phyloP scores from a whole-genome alignment of 2,888 invertebrate species.

The Trichopoda pennipes region DNA sequence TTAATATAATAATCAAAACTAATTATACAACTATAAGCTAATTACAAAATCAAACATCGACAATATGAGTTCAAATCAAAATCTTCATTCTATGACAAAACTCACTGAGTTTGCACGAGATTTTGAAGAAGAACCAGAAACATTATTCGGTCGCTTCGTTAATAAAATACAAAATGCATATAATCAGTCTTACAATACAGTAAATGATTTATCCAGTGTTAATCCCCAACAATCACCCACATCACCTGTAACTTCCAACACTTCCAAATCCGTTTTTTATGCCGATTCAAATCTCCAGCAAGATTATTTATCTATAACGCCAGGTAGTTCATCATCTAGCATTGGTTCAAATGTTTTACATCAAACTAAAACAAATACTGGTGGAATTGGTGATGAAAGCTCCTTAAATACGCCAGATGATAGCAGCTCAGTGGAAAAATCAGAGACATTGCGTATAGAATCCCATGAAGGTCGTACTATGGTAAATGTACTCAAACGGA shows the following conservation, averaged over 20 bases:
- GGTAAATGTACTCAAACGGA: conserved; percentile 91
- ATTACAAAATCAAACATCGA: conserved; percentile 52
- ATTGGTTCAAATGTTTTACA: conserved; percentile 46
- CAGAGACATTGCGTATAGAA: conserved; percentile 73
- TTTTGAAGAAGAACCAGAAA: conserved; percentile 80
- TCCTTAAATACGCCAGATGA: conserved; percentile 72
- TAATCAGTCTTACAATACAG: conserved; percentile 80
- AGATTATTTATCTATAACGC: conserved; percentile 45
- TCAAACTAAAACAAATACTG: conserved; percentile 43
- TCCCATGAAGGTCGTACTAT: conserved; percentile 83
- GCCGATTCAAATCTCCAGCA: conserved; percentile 68
- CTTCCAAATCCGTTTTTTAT: conserved; percentile 76
- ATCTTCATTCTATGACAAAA: conserved; percentile 85
- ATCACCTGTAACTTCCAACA: conserved; percentile 22
- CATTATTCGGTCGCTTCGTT: conserved; percentile 79
- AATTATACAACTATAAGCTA: conserved; percentile 32
- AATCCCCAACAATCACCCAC: conserved; percentile 52
- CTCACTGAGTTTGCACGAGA: conserved; percentile 88
- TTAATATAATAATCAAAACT: conserved; percentile 32
- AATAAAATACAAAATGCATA: conserved; percentile 81
- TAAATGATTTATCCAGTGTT: conserved; percentile 77
- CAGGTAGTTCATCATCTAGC: conserved; percentile 63
- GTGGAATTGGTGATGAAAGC: conserved; percentile 56
- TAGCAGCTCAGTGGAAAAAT: conserved; percentile 73
- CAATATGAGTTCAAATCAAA: conserved; percentile 77